These are phyloP conservation scores for Julus scandinavius DNA, from an alignment of 2,888 invertebrate genomes.

Conservation along the genomic window DNA sequence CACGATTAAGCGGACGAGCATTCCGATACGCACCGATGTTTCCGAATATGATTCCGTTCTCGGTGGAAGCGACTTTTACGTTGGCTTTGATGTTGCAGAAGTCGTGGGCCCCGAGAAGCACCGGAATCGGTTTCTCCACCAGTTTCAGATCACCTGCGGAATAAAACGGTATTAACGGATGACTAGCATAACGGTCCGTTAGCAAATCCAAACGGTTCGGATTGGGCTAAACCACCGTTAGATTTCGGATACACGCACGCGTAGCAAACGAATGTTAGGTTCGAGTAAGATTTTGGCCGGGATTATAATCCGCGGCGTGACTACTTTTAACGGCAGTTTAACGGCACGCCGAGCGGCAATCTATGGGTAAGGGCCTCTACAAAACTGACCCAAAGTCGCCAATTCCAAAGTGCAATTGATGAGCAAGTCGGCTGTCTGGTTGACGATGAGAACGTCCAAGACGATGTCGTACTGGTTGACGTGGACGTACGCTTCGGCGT, in stretches of 20 bases:
- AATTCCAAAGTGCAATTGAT: conserved; percentile 98
- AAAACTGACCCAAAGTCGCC: conserved; percentile 78
- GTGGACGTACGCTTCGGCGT: conserved; percentile 99
- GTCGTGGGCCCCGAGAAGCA: conserved; percentile 95
- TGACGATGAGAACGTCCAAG: conserved; percentile 96
- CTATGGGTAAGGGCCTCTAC: conserved; percentile 63
- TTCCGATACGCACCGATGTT: conserved; percentile 76
- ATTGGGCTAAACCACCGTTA: too few species aligned
- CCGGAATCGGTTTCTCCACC: conserved; percentile 95
- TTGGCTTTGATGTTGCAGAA: conserved; percentile 98
- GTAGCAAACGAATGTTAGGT: too few species aligned
- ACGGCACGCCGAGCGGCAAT: background rate
- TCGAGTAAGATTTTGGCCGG: too few species aligned
- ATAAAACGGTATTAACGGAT: too few species aligned
- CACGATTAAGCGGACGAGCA: too few species aligned
- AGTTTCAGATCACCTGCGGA: conserved; percentile 87
- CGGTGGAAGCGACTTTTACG: conserved; percentile 98
- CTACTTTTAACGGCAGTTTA: too few species aligned
- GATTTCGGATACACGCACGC: too few species aligned
- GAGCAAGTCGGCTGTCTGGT: conserved; percentile 97
- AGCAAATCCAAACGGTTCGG: too few species aligned
- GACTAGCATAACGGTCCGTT: too few species aligned
- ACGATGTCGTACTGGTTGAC: conserved; percentile 99
- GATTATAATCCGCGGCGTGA: too few species aligned
- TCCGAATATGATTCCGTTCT: conserved; percentile 99